Evolutionary conservation across 2,888 invertebrate species (phyloP), one percentile per base, ranked within the genome.

Genomic region (Automeris io): DNA sequence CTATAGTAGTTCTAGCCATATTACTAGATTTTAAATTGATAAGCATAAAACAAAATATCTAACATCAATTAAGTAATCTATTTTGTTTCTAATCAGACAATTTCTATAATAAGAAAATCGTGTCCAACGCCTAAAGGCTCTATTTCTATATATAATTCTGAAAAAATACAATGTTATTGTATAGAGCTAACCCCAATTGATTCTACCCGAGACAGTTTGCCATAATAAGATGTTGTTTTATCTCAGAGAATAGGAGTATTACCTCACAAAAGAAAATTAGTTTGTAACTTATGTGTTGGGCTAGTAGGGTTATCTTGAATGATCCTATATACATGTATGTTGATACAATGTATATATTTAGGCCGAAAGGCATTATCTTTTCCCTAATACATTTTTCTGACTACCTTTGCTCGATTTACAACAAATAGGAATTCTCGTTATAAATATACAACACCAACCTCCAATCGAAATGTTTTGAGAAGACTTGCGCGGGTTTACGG

Each of bases 91-190:
- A 32, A 33, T n/a, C n/a, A n/a, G n/a, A 21, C 11, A 33, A 33
- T 33, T 12, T 18, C 19, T 2, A 19, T 19, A 19, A 21, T 33
- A 33, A 33, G 19, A 18, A 18, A 33, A 21, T 18, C 19, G 9
- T 16, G 33, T 9, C 9, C 3, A 12, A 19, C 19, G 18, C 8
- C 18, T 32, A 7, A 13, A 21, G 21, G 39, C 51, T 57, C 57
- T 59, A 65, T 61, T 61, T 53, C 57, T 47, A 49, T 54, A 43
- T 50, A 46, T 47, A 57, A 51, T 55, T 54, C 57, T 25, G 55
- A 56, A 61, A 52, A 61, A n/a, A n/a, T n/a, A n/a, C n/a, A n/a
- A n/a, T n/a, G n/a, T n/a, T 61, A 55, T 59, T 55, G 58, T 48
- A 49, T 51, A 56, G 54, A 41, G 48, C 51, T 47, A 53, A 55